A percentile compares a stretch with the other conserved stretches of the same genome.
Conservation (phyloP, 1,140 invertebrate genomes). For the Cotesia glomerata region DNA sequence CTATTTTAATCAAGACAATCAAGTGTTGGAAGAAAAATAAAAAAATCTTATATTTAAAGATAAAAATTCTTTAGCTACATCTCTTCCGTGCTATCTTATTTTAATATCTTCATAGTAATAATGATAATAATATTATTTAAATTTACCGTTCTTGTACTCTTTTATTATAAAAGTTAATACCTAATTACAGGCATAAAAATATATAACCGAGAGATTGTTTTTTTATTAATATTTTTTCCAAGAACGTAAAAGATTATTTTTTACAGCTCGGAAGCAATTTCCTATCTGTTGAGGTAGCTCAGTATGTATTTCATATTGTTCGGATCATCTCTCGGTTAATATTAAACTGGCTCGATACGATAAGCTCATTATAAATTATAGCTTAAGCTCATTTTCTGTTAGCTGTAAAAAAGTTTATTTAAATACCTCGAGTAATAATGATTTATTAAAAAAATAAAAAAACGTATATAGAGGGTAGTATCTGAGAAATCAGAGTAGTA, state of each 20-base stretch:
- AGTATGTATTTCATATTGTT: neutral
- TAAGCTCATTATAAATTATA: slow-evolving; percentile 40
- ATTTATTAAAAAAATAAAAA: too few species aligned
- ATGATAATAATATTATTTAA: too few species aligned
- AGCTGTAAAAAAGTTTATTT: neutral
- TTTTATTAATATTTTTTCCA: slow-evolving; percentile 16
- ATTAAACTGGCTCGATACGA: too few species aligned
- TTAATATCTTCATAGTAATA: too few species aligned
- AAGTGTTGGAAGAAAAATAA: too few species aligned
- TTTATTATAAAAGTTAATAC: slow-evolving; percentile 51
- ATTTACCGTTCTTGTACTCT: slow-evolving; percentile 38
- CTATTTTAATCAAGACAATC: too few species aligned
- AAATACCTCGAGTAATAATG: too few species aligned
- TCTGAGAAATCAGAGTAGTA: slow-evolving; percentile 34
- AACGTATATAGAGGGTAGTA: too few species aligned
- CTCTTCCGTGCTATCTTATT: too few species aligned
- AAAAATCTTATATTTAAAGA: too few species aligned
- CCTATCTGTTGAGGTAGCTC: slow-evolving; percentile 30
- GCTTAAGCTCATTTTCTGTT: slow-evolving; percentile 43
- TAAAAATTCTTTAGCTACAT: too few species aligned
- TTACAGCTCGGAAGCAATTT: slow-evolving; percentile 41
- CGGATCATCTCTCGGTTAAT: slow-evolving; percentile 23
- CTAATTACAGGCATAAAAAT: slow-evolving; percentile 54
- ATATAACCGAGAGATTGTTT: slow-evolving; percentile 24
- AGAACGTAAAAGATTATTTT: slow-evolving; percentile 42